These are phyloP conservation scores for Podarcis cretensis DNA, from an alignment of 2,113 vertebrate genomes.

Conservation along the genomic window DNA sequence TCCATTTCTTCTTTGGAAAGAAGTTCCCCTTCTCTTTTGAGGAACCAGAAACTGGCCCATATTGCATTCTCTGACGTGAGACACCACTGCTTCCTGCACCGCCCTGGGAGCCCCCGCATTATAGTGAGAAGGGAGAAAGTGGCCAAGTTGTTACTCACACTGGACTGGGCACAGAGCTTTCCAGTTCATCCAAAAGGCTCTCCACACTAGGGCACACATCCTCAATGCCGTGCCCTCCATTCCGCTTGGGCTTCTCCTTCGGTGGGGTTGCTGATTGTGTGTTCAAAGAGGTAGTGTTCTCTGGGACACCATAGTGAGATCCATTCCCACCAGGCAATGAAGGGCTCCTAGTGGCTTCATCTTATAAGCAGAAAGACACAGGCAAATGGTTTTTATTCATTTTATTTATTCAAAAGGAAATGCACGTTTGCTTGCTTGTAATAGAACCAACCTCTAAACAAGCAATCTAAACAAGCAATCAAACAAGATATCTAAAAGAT, in stretches of 20 bases:
- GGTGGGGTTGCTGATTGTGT: conserved; percentile 75
- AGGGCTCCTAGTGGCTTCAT: conserved; percentile 73
- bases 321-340: conserved; percentile 59
- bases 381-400: no score
- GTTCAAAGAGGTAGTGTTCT: conserved; percentile 80
- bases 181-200: conserved; percentile 93
- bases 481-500: no score
- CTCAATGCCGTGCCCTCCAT: conserved; percentile 83
- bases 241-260: conserved; percentile 90
- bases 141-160: conserved; percentile 75
- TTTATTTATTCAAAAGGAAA: no score
- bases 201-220: conserved; percentile 91
- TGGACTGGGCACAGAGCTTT: conserved; percentile 91
- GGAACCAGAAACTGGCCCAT: not conserved
- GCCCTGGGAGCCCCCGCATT: not conserved
- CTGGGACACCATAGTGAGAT: conserved; percentile 82
- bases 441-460: no score
- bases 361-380: conserved; percentile 53
- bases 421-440: no score
- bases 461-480: no score
- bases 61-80: not conserved
- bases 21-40: not conserved
- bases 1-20: not conserved
- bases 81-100: not conserved
- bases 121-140: not conserved